These are phyloP conservation scores for Chymomyza fuscimana DNA, from an alignment of 2,888 invertebrate genomes.

Conservation along the genomic window DNA sequence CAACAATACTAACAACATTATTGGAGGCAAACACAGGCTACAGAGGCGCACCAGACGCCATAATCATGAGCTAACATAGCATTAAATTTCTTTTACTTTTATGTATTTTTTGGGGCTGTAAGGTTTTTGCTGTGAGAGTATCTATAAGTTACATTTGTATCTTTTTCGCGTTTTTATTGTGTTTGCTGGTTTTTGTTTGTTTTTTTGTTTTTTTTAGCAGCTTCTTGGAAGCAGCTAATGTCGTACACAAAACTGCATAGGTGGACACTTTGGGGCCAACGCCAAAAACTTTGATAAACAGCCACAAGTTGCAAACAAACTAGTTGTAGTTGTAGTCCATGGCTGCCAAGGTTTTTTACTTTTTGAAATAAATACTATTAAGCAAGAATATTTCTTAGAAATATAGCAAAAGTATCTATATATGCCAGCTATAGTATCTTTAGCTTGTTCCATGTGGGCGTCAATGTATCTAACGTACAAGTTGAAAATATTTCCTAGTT, in stretches of 20 bases:
- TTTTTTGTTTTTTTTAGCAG: conserved; percentile 2
- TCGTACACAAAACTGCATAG: conserved; percentile 58
- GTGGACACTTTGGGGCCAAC: conserved; percentile 60
- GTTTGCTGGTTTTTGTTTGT: conserved; percentile 6
- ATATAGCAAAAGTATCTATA: conserved; percentile 20
- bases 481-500: conserved; percentile 69
- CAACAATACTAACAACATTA: conserved; percentile 19
- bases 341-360: conserved; percentile 58
- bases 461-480: conserved; percentile 35
- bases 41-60: conserved; percentile 29
- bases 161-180: background rate
- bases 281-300: conserved; percentile 14
- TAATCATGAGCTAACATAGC: conserved; percentile 29
- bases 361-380: conserved; percentile 32
- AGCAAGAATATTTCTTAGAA: conserved; percentile 56
- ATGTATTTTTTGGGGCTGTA: background rate
- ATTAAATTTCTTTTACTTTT: conserved; percentile 6
- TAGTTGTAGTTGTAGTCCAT: background rate
- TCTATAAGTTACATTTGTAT: background rate
- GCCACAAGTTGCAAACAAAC: background rate
- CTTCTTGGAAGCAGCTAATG: background rate
- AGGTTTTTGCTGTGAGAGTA: background rate
- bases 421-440: conserved; percentile 10
- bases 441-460: conserved; percentile 63
- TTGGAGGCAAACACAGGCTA: conserved; percentile 27